Conservation (phyloP, 2,797 vertebrate species). For the Philypnodon macrostomus region DNA sequence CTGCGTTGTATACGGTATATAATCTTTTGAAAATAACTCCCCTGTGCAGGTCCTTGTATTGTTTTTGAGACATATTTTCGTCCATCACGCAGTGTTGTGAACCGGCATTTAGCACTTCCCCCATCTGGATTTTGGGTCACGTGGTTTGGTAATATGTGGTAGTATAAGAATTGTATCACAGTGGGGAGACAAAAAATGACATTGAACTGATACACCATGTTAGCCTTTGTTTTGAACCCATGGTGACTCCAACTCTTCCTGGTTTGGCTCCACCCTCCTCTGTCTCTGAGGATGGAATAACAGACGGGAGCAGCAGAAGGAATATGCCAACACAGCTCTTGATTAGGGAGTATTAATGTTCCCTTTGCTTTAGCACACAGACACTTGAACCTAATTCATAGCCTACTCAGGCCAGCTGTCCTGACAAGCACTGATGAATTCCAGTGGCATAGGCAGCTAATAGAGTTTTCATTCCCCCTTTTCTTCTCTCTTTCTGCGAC, state of each 20-base stretch:
- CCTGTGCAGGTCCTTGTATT: too few species aligned
- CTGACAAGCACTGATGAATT: slow-evolving; percentile 74
- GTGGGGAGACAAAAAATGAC: slow-evolving; percentile 1
- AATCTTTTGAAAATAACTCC: too few species aligned
- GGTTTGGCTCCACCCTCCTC: slow-evolving; percentile 19
- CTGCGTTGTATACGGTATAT: too few species aligned
- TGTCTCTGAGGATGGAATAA: slow-evolving; percentile 55
- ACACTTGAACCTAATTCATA: slow-evolving; percentile 76
- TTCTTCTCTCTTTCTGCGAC: slow-evolving; percentile 42
- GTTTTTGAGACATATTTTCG: too few species aligned
- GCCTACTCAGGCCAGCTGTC: slow-evolving; percentile 68
- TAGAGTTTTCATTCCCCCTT: slow-evolving; percentile 59
- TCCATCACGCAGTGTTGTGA: too few species aligned
- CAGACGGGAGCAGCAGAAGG: slow-evolving; percentile 53
- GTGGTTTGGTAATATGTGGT: background rate
- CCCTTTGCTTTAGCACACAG: slow-evolving; percentile 67
- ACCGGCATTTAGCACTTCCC: too few species aligned
- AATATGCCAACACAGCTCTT: slow-evolving; percentile 68
- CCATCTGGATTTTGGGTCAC: too few species aligned
- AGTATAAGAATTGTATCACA: background rate
- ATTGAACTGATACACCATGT: background rate
- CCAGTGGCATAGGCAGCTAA: slow-evolving; percentile 65
- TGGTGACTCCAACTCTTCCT: slow-evolving; percentile 20
- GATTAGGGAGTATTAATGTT: slow-evolving; percentile 75
- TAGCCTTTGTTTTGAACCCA: background rate